These are phyloP conservation scores for Argentina silus DNA, from an alignment of 2,797 vertebrate species.

Conservation along the genomic window DNA sequence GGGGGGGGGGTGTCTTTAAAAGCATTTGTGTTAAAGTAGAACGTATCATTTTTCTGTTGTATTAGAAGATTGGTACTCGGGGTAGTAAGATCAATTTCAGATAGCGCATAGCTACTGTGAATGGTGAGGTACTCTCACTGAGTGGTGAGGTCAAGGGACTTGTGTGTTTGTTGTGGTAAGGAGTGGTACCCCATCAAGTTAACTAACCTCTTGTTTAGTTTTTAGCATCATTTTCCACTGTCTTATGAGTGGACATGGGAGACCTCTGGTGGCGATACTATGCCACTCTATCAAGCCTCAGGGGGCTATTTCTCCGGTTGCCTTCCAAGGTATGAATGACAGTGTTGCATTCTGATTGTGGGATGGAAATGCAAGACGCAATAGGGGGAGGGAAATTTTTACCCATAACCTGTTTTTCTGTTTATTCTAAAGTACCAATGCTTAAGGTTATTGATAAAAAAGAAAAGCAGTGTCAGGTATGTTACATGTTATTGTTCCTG, in stretches of 20 bases:
- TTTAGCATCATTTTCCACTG: not conserved
- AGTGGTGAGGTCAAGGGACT: not conserved
- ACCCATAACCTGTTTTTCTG: constrained; percentile 37
- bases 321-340: constrained; percentile 47
- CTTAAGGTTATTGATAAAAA: constrained; percentile 5
- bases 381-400: constrained; percentile 47
- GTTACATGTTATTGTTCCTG: not conserved
- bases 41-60: not conserved
- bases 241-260: constrained; percentile 31
- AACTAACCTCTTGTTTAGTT: not conserved
- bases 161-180: not conserved
- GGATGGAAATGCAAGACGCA: constrained; percentile 62
- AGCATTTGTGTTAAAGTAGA: not conserved
- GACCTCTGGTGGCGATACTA: constrained; percentile 64
- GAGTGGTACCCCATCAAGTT: not conserved
- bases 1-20: not conserved
- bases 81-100: not conserved
- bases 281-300: constrained; percentile 27
- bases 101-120: not conserved
- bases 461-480: not conserved
- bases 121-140: not conserved
- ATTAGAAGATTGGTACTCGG: not conserved
- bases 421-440: not conserved
- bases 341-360: constrained; percentile 35
- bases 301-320: constrained; percentile 36